A percentile compares a stretch with the other conserved stretches of the same genome.
Evolutionary conservation across 2,797 vertebrate species (phyloP).

Genomic region (Tragelaphus oryx): DNA sequence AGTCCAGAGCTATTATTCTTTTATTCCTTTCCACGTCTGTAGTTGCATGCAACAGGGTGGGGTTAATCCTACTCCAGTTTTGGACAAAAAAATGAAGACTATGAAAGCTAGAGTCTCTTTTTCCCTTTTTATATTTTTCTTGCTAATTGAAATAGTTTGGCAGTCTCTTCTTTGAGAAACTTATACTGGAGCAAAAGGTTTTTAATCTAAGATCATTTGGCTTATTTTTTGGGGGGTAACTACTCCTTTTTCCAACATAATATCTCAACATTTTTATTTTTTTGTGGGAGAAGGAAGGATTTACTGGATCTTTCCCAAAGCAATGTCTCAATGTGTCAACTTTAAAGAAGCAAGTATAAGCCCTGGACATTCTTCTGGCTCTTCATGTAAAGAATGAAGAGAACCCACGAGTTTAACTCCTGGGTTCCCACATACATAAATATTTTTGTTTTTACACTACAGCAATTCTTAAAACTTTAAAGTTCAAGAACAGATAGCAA

Average conservation of each 20-base stretch:
- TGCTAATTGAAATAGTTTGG: conserved; percentile 8
- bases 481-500: not conserved
- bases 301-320: not conserved
- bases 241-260: not conserved
- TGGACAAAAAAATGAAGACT: not conserved
- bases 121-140: not conserved
- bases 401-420: not conserved
- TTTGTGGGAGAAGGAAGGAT: not conserved
- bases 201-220: not conserved
- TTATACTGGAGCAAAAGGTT: not conserved
- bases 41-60: not conserved
- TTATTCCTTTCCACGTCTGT: not conserved
- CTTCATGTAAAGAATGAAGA: not conserved
- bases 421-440: not conserved
- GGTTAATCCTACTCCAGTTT: not conserved
- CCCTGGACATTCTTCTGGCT: not conserved
- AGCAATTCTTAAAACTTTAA: not conserved
- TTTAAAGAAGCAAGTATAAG: not conserved
- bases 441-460: not conserved
- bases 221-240: not conserved
- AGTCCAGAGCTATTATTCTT: not conserved
- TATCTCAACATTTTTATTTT: not conserved
- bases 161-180: not conserved
- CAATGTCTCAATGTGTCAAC: not conserved
- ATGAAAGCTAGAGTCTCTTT: not conserved